Evolutionary conservation across 23 tunicate species (phyloP).

Genomic region (Ciona savignyi): DNA sequence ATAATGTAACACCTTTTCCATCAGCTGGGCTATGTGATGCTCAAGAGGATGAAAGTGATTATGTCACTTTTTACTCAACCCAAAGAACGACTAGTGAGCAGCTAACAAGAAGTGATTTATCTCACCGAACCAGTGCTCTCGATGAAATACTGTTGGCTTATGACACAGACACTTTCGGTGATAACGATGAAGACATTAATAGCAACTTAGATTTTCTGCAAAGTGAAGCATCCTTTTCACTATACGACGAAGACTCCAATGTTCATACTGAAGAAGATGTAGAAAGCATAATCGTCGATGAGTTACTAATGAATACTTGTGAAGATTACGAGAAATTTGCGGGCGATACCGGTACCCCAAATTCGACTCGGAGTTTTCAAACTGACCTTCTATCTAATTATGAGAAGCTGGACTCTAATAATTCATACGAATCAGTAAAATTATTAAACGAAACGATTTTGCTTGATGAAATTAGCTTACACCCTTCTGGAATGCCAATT

Average conservation of each 20-base stretch:
- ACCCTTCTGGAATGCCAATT: background rate
- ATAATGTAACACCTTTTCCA: background rate
- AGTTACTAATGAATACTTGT: no score
- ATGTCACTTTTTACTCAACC: background rate
- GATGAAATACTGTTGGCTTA: background rate
- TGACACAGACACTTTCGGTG: background rate
- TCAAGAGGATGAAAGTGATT: slow-evolving; percentile 1
- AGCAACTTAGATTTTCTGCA: background rate
- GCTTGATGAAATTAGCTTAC: background rate
- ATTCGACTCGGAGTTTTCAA: background rate
- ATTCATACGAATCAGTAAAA: background rate
- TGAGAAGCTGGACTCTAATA: background rate
- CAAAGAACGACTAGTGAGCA: background rate
- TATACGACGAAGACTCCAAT: background rate
- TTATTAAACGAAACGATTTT: background rate
- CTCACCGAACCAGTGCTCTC: background rate
- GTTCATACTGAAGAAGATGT: background rate
- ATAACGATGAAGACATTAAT: background rate
- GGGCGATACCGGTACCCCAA: background rate
- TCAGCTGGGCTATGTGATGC: background rate
- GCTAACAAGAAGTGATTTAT: background rate
- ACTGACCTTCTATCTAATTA: background rate
- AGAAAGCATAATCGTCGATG: background rate
- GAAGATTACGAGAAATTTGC: background rate
- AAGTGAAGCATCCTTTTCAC: background rate